Evolutionary conservation across 2,797 vertebrate genomes (phyloP).

Genomic region (Gymnocypris eckloni): DNA sequence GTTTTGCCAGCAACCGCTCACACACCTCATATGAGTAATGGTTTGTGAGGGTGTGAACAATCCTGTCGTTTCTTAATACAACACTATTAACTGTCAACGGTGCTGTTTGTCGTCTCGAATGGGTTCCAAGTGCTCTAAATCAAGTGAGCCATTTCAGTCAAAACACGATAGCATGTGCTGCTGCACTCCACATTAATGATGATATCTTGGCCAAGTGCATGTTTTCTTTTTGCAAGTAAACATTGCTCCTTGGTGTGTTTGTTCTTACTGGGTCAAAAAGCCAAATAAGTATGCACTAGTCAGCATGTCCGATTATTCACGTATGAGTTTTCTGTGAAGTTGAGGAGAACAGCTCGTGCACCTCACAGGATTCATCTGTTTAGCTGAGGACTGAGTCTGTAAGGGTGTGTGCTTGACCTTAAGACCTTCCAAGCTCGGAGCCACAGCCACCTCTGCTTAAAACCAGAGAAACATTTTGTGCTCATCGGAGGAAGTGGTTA

Average conservation of each 20-base stretch:
- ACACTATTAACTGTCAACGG: conserved; percentile 4
- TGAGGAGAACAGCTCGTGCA: background rate
- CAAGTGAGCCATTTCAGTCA: background rate
- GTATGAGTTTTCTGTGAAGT: background rate
- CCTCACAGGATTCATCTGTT: background rate
- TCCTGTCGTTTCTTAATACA: background rate
- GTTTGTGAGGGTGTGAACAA: background rate
- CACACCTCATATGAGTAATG: background rate
- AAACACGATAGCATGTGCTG: conserved; percentile 2
- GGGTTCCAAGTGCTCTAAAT: background rate
- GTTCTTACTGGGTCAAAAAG: background rate
- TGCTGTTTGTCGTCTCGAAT: background rate
- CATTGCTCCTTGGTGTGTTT: background rate
- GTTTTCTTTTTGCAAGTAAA: background rate
- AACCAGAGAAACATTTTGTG: background rate
- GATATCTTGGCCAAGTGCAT: background rate
- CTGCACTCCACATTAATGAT: background rate
- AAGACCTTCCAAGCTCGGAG: background rate
- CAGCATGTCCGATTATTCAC: background rate
- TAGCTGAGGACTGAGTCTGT: background rate
- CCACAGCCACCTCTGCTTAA: background rate
- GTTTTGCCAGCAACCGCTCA: background rate
- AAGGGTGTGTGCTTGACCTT: conserved; percentile 26
- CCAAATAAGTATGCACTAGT: background rate
- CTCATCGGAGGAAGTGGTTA: conserved; percentile 30